Base-by-base conservation (phyloP, 2,888 invertebrate genomes). In the Gortyna flavago region DNA sequence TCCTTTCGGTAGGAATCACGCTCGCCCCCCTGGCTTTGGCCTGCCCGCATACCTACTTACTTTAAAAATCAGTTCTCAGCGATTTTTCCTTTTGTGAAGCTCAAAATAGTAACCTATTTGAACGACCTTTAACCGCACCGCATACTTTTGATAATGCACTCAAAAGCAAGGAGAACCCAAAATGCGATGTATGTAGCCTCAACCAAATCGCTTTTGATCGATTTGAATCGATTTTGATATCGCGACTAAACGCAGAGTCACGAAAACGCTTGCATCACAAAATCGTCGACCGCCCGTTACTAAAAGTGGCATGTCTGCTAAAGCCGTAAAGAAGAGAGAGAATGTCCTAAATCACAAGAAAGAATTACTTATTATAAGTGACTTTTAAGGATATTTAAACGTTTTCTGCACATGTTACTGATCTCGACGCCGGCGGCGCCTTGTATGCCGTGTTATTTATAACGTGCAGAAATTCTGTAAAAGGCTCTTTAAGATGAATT, bases 391-490 rank as follows among this genome's bases (percentile, higher is more conserved):
- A 62, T 57, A 35, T 61, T 21, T 72, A 76, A 67, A 72, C 21
- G 51, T 73, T 67, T 74, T 83, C 44, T 65, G 29, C 64, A 62
- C 66, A 41, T 65, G 72, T 51, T 48, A 65, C 67, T 51, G 32
- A 62, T 61, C 59, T 57, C 48, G 72, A n/a, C 67, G 70, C 69
- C 72, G 51, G 54, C 72, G 51, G 54, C 38, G 57, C 57, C 62
- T 61, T 68, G n/a, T 79, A 67, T 71, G 32, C 65, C 59, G 65
- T 59, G n/a, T 77, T 70, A 71, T 77, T 73, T 80, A 83, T 74
- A 29, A 72, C 57, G 66, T 69, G 85, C 41, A 54, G 67, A 79
- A 79, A 74, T 71, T 70, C 62, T 79, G 38, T 65, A 69, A 83
- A 62, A 51, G 7, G 35, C 35, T 62, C 18, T 59, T 62, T 71